A percentile compares a stretch with the other conserved stretches of the same genome.
Conservation (phyloP, 2,113 vertebrate species). For the Dicrurus megarhynchus region DNA sequence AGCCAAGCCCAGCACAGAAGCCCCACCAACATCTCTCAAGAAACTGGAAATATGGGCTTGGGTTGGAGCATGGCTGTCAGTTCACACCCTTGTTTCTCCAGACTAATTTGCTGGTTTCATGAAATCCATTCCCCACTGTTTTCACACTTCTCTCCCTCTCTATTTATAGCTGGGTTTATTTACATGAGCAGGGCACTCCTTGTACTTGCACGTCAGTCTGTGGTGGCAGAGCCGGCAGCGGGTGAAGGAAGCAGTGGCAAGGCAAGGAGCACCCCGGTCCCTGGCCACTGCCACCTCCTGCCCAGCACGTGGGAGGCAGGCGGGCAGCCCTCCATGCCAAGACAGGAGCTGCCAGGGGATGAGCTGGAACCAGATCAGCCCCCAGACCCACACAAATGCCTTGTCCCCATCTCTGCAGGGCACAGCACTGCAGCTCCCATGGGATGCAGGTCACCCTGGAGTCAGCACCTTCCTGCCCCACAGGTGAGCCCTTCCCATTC, state of each 20-base stretch:
- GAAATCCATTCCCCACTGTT: conserved; percentile 63
- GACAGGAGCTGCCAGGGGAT: accelerated
- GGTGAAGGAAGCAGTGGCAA: background rate
- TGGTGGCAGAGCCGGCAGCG: background rate
- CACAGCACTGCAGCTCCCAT: accelerated
- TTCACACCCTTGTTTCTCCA: conserved; percentile 64
- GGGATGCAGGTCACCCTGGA: background rate
- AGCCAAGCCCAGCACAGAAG: accelerated
- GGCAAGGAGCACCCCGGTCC: background rate
- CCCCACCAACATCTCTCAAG: background rate
- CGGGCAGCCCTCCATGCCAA: background rate
- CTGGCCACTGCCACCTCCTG: background rate
- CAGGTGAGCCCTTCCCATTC: background rate
- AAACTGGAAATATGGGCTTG: conserved; percentile 13
- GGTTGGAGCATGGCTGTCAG: conserved; percentile 13
- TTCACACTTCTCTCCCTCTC: conserved; percentile 68
- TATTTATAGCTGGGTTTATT: conserved; percentile 65
- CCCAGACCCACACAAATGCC: accelerated
- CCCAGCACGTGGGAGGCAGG: background rate
- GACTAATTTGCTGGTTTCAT: conserved; percentile 57
- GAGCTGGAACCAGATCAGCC: accelerated
- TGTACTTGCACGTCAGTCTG: conserved; percentile 35
- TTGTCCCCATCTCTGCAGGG: accelerated
- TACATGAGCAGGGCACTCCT: conserved; percentile 29
- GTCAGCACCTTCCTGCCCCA: background rate